These are phyloP conservation scores for Julus scandinavius DNA, from an alignment of 2,888 invertebrate genomes.

Conservation along the genomic window DNA sequence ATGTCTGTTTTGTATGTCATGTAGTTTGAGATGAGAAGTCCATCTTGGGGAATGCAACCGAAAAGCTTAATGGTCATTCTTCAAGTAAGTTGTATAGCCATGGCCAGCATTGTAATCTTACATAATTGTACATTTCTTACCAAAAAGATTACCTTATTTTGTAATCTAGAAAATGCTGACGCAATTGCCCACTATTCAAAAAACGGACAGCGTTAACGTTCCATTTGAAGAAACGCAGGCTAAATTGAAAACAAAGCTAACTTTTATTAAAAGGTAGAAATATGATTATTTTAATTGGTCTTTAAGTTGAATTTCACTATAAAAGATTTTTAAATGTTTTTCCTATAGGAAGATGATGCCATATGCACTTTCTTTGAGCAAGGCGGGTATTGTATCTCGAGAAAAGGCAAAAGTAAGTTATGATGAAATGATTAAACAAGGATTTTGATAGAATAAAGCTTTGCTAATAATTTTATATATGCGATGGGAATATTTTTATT, in stretches of 20 bases:
- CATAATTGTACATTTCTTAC: background rate
- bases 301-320: background rate
- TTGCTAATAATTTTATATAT: background rate
- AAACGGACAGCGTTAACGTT: background rate
- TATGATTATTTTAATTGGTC: background rate
- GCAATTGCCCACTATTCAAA: background rate
- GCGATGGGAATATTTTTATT: no score
- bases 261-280: background rate
- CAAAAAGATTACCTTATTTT: background rate
- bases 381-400: background rate
- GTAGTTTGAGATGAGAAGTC: background rate
- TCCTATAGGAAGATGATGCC: slow-evolving; percentile 11
- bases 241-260: background rate
- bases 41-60: slow-evolving; percentile 49
- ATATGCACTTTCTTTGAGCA: background rate
- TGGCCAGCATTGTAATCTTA: background rate
- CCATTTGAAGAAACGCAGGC: background rate
- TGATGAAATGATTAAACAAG: background rate
- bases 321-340: background rate
- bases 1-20: background rate
- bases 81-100: slow-evolving; percentile 31
- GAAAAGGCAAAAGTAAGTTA: background rate
- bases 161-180: slow-evolving; percentile 12
- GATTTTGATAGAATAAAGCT: background rate
- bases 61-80: slow-evolving; percentile 28